phyloP scores from a whole-genome alignment of 2,797 vertebrate species.

The Phyllotis vaccarum region DNA sequence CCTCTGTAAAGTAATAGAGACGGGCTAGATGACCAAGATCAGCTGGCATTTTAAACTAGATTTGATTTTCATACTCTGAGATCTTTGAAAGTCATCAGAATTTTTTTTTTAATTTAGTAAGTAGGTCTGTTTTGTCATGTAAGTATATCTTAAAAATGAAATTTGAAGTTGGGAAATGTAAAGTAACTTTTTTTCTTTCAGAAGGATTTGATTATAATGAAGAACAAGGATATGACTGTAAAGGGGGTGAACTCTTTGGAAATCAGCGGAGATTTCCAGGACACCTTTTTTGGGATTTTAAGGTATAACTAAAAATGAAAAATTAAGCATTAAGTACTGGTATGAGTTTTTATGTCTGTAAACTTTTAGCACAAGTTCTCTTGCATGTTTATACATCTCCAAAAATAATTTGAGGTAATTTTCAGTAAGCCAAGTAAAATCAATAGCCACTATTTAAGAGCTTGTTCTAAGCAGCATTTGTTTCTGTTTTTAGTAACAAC shows the following conservation, averaged over 20 bases:
- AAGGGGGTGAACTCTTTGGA: slow-evolving; percentile 95
- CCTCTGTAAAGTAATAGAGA: neutral
- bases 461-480: slow-evolving; percentile 14
- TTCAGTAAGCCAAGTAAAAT: slow-evolving; percentile 57
- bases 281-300: slow-evolving; percentile 97
- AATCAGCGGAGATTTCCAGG: slow-evolving; percentile 95
- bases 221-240: slow-evolving; percentile 96
- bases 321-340: slow-evolving; percentile 16
- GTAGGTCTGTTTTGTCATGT: neutral
- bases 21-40: neutral
- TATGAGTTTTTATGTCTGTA: slow-evolving; percentile 31
- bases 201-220: slow-evolving; percentile 96
- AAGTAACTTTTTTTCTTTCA: slow-evolving; percentile 79
- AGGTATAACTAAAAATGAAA: slow-evolving; percentile 89
- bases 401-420: slow-evolving; percentile 67
- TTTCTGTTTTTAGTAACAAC: slow-evolving; percentile 41
- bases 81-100: slow-evolving; percentile 42
- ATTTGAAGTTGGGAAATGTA: slow-evolving; percentile 44
- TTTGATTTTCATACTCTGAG: slow-evolving; percentile 52
- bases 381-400: slow-evolving; percentile 50
- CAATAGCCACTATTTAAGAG: slow-evolving; percentile 12
- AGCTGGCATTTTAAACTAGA: slow-evolving; percentile 23
- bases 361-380: neutral
- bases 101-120: neutral
- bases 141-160: slow-evolving; percentile 59